These are phyloP conservation scores for Orthosia gothica DNA, from an alignment of 2,888 invertebrate genomes.

Conservation along the genomic window DNA sequence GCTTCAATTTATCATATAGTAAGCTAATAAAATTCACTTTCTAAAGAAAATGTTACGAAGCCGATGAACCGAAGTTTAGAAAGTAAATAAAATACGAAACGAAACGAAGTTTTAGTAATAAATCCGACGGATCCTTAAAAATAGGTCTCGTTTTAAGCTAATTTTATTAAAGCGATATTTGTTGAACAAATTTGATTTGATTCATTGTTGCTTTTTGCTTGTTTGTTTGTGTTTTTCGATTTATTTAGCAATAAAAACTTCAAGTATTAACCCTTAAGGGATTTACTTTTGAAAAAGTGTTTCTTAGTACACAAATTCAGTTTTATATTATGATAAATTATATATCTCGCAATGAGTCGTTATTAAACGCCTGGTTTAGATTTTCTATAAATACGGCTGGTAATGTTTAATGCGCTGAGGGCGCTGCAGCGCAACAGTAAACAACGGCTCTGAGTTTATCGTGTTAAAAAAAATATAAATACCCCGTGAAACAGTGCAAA, in stretches of 20 bases:
- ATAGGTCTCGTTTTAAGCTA: constrained; percentile 34
- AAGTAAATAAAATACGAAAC: constrained; percentile 59
- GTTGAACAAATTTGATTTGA: constrained; percentile 4
- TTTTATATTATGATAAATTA: too few relatives aligned
- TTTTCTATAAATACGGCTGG: too few relatives aligned
- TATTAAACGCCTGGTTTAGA: too few relatives aligned
- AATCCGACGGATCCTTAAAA: constrained; percentile 42
- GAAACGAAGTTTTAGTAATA: constrained; percentile 53
- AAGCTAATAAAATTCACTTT: constrained; percentile 47
- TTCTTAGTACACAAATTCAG: neutral
- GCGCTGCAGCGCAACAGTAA: too few relatives aligned
- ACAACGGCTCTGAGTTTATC: too few relatives aligned
- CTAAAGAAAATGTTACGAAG: constrained; percentile 39
- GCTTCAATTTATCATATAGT: constrained; percentile 26
- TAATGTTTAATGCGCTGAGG: too few relatives aligned
- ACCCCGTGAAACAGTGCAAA: too few relatives aligned
- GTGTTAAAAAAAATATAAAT: too few relatives aligned
- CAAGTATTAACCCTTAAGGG: neutral
- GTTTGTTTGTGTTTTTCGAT: neutral
- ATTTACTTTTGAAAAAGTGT: too few relatives aligned
- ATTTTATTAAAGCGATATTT: constrained; percentile 39
- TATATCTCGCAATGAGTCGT: too few relatives aligned
- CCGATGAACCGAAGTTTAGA: constrained; percentile 53
- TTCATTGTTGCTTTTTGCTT: constrained; percentile 9
- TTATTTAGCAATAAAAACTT: neutral